Percentiles rank a stretch among this genome's conserved stretches.
Evolutionary conservation across 1,140 invertebrate genomes (phyloP).

Genomic region (Drosophila pruinosa): DNA sequence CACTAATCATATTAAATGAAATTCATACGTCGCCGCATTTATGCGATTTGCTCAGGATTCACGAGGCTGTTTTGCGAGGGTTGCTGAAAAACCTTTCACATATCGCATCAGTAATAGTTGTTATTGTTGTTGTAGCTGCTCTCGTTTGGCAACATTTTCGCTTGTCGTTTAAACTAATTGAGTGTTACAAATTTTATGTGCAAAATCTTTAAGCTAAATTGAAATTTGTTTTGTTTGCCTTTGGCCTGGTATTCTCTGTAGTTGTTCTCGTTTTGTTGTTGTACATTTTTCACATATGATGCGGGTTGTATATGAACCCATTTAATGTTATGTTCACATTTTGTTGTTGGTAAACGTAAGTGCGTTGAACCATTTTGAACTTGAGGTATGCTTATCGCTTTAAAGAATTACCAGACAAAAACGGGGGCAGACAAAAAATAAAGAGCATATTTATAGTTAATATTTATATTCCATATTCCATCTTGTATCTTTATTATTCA

Average conservation of each 20-base stretch:
- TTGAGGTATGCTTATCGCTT: slow-evolving; percentile 59
- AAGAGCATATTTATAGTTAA: neutral
- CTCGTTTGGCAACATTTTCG: slow-evolving; percentile 67
- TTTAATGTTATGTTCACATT: slow-evolving; percentile 75
- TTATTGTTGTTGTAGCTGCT: slow-evolving; percentile 32
- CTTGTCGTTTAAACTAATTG: slow-evolving; percentile 80
- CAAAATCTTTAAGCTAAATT: slow-evolving; percentile 81
- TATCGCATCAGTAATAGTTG: slow-evolving; percentile 16
- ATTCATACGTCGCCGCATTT: slow-evolving; percentile 81
- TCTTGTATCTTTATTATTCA: neutral
- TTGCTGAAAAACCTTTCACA: slow-evolving; percentile 36
- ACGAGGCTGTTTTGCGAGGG: slow-evolving; percentile 22
- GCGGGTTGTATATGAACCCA: slow-evolving; percentile 75
- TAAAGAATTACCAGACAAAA: slow-evolving; percentile 33
- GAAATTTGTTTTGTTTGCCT: slow-evolving; percentile 74
- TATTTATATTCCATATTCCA: neutral
- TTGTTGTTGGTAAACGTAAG: slow-evolving; percentile 53
- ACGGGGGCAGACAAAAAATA: neutral
- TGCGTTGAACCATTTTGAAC: slow-evolving; percentile 67
- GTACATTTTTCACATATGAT: slow-evolving; percentile 65
- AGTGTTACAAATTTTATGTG: slow-evolving; percentile 82
- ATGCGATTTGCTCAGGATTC: slow-evolving; percentile 60
- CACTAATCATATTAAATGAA: slow-evolving; percentile 81
- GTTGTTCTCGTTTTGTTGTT: slow-evolving; percentile 17
- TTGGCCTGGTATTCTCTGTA: slow-evolving; percentile 15